Evolutionary conservation across 1,140 invertebrate genomes (phyloP), one percentile per base, ranked within the genome.

Genomic region (Cyclargus thomasi): DNA sequence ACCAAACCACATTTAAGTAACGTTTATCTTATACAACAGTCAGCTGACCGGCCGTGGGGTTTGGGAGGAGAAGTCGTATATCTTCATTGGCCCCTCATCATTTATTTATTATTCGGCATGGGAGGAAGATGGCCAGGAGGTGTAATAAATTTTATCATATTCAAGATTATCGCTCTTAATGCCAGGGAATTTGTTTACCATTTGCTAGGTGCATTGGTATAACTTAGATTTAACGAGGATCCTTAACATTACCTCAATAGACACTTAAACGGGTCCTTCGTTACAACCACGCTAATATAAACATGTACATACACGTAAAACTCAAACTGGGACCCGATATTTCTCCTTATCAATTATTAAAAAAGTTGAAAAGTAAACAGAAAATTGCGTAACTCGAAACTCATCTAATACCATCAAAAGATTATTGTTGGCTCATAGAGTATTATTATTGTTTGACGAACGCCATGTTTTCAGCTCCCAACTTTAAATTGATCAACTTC

Each of bases 401-500:
- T 55, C 53, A 10, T 55, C 53, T 55, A 17, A 20, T 20, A 10
- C 53, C 53, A 18, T 55, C 53, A 20, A 55, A 20, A 55, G 16
- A 55, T 55, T 55, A 55, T 55, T 18, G 18, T 55, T 18, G 18
- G 53, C 53, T 55, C 53, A 20, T 55, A 55, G 18, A 55, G 53
- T 20, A 55, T 55, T 55, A 18, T 55, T 55, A 17, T 55, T 55
- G 53, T 20, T 55, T 47, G 39, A 20, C n/a, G 53, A 8, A 17
- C n/a, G 53, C 53, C 53, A 18, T 55, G 53, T 20, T 10, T 17
- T 17, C 53, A n/a, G 53, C 53, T n/a, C 17, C n/a, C 18, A 55
- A 20, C 53, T 55, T 55, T 55, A 55, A 17, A 55, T 55, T 55
- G 53, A 55, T 55, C 53, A 55, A 55, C 53, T 55, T 55, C 18